phyloP scores from a whole-genome alignment of 1,140 invertebrate genomes.

The Diachasma alloeum region DNA sequence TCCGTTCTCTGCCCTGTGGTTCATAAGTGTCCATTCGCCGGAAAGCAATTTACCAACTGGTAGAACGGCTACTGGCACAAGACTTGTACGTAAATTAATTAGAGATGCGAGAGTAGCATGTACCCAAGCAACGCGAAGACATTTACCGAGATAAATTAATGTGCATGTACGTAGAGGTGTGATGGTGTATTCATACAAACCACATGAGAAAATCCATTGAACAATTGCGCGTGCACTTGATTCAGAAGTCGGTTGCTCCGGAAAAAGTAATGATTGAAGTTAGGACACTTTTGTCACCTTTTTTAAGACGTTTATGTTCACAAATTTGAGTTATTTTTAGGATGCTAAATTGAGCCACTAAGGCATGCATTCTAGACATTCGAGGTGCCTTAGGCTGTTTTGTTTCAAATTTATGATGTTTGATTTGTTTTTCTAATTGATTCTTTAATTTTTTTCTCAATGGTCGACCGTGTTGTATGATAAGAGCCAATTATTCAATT shows the following conservation, averaged over 20 bases:
- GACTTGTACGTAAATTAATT: slow-evolving; percentile 6
- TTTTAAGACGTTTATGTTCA: background rate
- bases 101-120: slow-evolving; percentile 4
- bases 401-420: too few relatives aligned
- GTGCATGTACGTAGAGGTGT: background rate
- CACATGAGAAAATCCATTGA: background rate
- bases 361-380: too few relatives aligned
- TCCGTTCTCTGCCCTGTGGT: background rate
- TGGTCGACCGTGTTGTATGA: too few relatives aligned
- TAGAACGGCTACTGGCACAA: slow-evolving; percentile 5
- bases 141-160: background rate
- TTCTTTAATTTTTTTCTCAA: too few relatives aligned
- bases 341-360: too few relatives aligned
- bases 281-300: background rate
- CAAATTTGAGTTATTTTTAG: too few relatives aligned
- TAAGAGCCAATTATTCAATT: too few relatives aligned
- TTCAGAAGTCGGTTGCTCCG: background rate
- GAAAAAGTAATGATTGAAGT: too few relatives aligned
- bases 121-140: background rate
- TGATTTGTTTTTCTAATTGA: too few relatives aligned
- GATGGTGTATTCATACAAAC: background rate
- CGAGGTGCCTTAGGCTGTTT: too few relatives aligned
- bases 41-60: slow-evolving; percentile 8
- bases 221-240: background rate
- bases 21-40: slow-evolving; percentile 5